These are phyloP conservation scores for Thripadectes ignobilis DNA, from an alignment of 2,797 vertebrate genomes.

Conservation along the genomic window DNA sequence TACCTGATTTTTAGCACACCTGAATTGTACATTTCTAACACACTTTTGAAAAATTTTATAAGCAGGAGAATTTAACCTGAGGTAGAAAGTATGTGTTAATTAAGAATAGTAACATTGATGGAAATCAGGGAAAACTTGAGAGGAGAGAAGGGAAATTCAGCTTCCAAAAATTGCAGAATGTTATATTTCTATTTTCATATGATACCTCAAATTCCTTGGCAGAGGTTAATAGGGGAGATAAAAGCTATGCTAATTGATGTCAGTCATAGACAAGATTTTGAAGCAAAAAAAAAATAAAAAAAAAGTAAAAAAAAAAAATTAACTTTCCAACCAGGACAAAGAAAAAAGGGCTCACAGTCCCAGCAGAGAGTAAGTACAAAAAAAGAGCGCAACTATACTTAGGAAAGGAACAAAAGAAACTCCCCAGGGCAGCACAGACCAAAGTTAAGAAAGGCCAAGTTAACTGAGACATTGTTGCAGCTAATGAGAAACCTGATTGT, in stretches of 20 bases:
- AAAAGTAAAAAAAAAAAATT: neutral
- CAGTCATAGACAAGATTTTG: neutral
- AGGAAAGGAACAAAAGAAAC: neutral
- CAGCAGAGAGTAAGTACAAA: neutral
- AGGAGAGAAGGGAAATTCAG: neutral
- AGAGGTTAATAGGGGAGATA: neutral
- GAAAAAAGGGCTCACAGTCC: neutral
- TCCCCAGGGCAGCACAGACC: neutral
- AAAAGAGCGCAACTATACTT: neutral
- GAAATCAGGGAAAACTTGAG: neutral
- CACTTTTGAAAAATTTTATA: neutral
- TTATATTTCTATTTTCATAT: neutral
- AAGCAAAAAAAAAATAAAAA: neutral
- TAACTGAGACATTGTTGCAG: neutral
- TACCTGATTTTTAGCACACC: neutral
- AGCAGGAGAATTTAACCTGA: neutral
- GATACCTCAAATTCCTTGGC: neutral
- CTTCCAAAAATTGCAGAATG: neutral
- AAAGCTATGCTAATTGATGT: neutral
- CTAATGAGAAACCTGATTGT: neutral
- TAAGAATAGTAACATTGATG: neutral
- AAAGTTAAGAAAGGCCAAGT: neutral
- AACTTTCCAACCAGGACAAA: neutral
- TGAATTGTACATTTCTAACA: neutral
- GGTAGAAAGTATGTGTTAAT: neutral